These are phyloP conservation scores for Nerophis ophidion DNA, from an alignment of 2,113 vertebrate species.

Conservation along the genomic window DNA sequence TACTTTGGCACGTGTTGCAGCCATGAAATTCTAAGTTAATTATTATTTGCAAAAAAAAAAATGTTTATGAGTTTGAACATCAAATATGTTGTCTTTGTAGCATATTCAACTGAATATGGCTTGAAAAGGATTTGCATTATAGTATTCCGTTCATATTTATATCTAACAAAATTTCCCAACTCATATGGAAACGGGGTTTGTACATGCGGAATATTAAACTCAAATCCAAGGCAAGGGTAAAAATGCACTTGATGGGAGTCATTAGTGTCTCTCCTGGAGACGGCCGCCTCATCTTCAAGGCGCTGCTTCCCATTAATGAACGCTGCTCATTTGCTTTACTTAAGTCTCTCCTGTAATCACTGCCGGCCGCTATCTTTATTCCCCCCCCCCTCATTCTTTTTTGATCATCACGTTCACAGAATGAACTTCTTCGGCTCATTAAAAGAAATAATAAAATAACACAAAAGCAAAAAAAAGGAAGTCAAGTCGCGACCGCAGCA, in stretches of 20 bases:
- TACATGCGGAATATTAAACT: too few species aligned
- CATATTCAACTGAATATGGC: too few species aligned
- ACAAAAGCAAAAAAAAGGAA: neutral
- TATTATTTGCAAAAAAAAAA: too few species aligned
- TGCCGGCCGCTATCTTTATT: conserved; percentile 1
- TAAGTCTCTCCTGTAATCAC: conserved; percentile 20
- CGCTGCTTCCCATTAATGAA: conserved; percentile 9
- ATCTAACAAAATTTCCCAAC: too few species aligned
- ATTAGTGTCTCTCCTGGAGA: conserved; percentile 21
- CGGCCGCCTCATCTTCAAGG: conserved; percentile 14
- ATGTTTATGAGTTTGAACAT: too few species aligned
- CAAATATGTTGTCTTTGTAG: too few species aligned
- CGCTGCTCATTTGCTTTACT: conserved; percentile 23
- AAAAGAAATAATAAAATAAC: neutral
- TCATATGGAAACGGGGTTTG: too few species aligned
- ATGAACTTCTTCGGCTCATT: neutral
- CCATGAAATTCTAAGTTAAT: too few species aligned
- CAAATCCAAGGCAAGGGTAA: too few species aligned
- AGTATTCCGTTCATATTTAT: too few species aligned
- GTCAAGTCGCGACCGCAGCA: neutral
- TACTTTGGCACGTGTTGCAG: too few species aligned
- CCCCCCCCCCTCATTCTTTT: neutral
- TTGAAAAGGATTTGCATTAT: too few species aligned
- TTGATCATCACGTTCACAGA: neutral
- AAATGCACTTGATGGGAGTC: conserved; percentile 28